phyloP scores from a whole-genome alignment of 1,140 invertebrate genomes.

The Drosophila navojoa region DNA sequence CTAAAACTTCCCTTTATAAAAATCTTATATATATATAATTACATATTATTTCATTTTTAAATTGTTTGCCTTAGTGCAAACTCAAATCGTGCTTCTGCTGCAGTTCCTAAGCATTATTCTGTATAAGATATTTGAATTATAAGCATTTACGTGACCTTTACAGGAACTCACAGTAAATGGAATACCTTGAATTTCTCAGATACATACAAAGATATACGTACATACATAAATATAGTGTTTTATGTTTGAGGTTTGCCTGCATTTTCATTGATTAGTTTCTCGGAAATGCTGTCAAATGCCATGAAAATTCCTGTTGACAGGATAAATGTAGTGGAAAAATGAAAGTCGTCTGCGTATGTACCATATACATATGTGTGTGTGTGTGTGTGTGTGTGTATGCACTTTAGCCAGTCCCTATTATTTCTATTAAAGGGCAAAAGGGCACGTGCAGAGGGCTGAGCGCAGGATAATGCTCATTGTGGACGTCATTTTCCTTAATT shows the following conservation, averaged over 20 bases:
- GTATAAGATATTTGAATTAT: neutral
- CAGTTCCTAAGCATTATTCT: conserved; percentile 3
- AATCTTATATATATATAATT: neutral
- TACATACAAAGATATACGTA: too few species aligned
- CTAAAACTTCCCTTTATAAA: neutral
- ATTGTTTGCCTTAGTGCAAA: neutral
- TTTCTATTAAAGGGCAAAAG: conserved; percentile 5
- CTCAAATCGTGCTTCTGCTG: neutral
- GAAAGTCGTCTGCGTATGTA: neutral
- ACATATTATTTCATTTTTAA: neutral
- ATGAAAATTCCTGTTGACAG: conserved; percentile 46
- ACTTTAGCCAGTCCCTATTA: neutral
- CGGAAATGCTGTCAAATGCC: conserved; percentile 46
- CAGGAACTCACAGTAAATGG: conserved; percentile 2
- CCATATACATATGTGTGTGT: too few species aligned
- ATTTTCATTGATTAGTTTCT: conserved; percentile 27
- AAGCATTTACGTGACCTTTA: conserved; percentile 22
- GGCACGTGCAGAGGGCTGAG: conserved; percentile 29
- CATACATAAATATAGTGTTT: neutral
- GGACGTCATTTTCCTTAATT: conserved; percentile 49
- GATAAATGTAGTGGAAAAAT: conserved; percentile 20
- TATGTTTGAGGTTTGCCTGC: conserved; percentile 14
- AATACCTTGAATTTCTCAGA: neutral
- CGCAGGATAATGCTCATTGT: conserved; percentile 31
- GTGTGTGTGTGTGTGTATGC: too few species aligned